Percentiles rank a stretch among this genome's conserved stretches.
These are phyloP conservation scores for Canis aureus DNA, from an alignment of 2,113 vertebrate species.

Conservation along the genomic window DNA sequence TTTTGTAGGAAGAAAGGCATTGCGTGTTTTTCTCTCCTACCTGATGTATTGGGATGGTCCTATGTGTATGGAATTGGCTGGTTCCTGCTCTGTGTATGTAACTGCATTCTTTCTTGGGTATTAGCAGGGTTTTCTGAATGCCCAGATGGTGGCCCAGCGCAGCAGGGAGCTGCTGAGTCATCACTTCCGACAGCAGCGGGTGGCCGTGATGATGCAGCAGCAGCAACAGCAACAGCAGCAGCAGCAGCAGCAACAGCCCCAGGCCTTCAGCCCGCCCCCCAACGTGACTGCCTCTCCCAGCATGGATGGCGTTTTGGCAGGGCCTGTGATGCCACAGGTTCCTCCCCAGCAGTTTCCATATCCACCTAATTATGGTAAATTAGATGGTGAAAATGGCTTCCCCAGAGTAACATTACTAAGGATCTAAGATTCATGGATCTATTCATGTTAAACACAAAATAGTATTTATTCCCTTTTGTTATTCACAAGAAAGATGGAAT, in stretches of 20 bases:
- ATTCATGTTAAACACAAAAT: neutral
- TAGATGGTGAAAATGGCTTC: neutral
- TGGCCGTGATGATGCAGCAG: constrained; percentile 95
- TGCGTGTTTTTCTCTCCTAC: neutral
- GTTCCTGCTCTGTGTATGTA: constrained; percentile 45
- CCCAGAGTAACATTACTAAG: neutral
- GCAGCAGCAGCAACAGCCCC: constrained; percentile 86
- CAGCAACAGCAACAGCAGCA: constrained; percentile 90
- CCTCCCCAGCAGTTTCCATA: constrained; percentile 95
- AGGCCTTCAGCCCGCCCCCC: constrained; percentile 96
- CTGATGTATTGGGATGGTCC: neutral
- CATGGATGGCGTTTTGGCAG: constrained; percentile 92
- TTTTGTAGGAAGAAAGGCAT: neutral
- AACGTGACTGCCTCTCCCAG: constrained; percentile 95
- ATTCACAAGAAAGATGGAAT: neutral
- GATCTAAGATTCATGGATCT: neutral
- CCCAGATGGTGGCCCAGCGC: constrained; percentile 97
- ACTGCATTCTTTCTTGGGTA: constrained; percentile 71
- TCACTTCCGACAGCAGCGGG: constrained; percentile 94
- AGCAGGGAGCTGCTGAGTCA: constrained; percentile 95
- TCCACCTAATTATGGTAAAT: constrained; percentile 93
- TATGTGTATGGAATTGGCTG: neutral
- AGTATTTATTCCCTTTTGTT: neutral
- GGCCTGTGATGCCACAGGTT: constrained; percentile 91
- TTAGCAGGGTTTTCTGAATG: constrained; percentile 94